Conservation (phyloP, 2,888 invertebrate species). For the Tetrapedia diversipes region DNA sequence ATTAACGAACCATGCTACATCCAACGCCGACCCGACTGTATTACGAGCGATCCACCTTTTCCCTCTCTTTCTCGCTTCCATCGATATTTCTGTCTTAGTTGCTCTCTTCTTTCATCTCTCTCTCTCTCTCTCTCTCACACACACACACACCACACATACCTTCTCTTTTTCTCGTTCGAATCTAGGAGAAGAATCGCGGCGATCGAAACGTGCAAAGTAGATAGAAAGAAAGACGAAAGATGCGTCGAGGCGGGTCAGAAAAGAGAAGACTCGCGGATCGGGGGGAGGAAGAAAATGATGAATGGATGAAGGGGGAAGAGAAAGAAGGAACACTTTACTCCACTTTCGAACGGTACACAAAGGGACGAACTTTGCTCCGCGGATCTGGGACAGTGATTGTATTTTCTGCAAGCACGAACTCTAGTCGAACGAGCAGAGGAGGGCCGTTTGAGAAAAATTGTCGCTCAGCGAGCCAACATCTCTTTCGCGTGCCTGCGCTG, state of each 20-base stretch:
- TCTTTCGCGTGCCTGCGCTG: constrained; percentile 36
- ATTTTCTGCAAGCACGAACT: constrained; percentile 66
- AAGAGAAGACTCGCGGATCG: constrained; percentile 20
- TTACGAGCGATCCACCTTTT: constrained; percentile 8
- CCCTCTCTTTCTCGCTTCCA: not conserved
- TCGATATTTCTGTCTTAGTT: not conserved
- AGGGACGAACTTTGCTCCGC: constrained; percentile 64
- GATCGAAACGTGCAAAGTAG: constrained; percentile 63
- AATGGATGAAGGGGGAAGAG: constrained; percentile 28
- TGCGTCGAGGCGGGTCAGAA: constrained; percentile 17
- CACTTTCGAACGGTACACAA: constrained; percentile 67
- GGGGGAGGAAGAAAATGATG: constrained; percentile 29
- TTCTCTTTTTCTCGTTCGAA: not conserved
- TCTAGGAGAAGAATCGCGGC: constrained; percentile 44
- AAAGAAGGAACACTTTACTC: constrained; percentile 59
- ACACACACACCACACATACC: too few relatives aligned
- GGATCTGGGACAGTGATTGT: constrained; percentile 66
- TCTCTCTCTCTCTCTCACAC: not conserved
- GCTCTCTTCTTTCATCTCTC: too few relatives aligned
- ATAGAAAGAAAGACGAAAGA: constrained; percentile 13
- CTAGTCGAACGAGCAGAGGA: constrained; percentile 47
- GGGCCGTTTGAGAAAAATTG: constrained; percentile 63
- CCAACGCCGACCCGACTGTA: constrained; percentile 7
- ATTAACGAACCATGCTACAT: constrained; percentile 45
- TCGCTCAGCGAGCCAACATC: constrained; percentile 45